Base-by-base conservation (phyloP, 1,140 invertebrate genomes). In the Ceratina australensis region DNA sequence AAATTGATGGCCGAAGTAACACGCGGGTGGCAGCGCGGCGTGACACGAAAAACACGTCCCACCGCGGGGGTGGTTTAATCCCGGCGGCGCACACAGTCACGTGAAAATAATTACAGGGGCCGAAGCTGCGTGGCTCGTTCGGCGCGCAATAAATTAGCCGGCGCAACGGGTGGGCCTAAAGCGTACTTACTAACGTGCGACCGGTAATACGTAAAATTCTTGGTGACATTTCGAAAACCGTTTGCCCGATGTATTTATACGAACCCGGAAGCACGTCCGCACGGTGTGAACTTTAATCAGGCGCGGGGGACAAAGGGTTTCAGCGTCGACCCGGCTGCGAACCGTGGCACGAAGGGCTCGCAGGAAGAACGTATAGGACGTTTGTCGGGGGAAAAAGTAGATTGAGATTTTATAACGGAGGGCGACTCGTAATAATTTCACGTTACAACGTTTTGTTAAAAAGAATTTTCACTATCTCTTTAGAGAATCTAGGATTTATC, bases 101-200 rank as follows among this genome's bases (percentile, higher is more conserved):
- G 74, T 71, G 74, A 77, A 77, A 77, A 77, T 77, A 77, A 77
- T 77, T 77, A 69, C 74, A 60, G 12, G n/a, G n/a, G 18, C 57
- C 47, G 18, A 61, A 69, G 74, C 57, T 77, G 57, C 74, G 74
- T 71, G 49, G 67, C 67, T 71, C 56, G 67, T 77, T 71, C 47
- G 18, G 26, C 67, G 66, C 12, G 67, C 47, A 16, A 77, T 77
- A 77, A 77, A 77, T 77, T 57, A 77, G 65, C 54, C 26, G 42
- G 49, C 47, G 56, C 66, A 77, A 71, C 74, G 66, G 28, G 57
- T 26, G 66, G 57, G 66, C 57, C 61, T 77, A 77, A 77, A 63
- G 65, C 47, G 74, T n/a, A 28, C 33, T 54, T 20, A 18, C 18
- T 13, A 22, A 26, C 10, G 42, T 15, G 15, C 57, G 33, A 26